Percentiles rank a stretch among this genome's conserved stretches.
Evolutionary conservation across 2,113 vertebrate genomes (phyloP).

Genomic region (Arvicanthis niloticus): DNA sequence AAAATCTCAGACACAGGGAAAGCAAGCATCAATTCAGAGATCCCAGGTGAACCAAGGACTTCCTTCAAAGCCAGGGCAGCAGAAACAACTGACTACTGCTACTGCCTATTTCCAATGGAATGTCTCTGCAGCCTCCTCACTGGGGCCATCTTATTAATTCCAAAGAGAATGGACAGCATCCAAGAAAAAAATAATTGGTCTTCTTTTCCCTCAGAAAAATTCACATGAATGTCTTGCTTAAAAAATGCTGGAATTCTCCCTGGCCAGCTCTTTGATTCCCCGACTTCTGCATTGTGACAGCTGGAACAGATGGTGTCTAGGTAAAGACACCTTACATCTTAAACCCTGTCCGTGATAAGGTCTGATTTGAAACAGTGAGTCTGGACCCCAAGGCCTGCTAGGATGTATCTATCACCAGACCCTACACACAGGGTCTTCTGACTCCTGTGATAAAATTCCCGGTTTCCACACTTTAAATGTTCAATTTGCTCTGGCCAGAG

Average conservation of each 20-base stretch:
- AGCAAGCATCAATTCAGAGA: neutral
- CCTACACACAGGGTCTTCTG: constrained; percentile 78
- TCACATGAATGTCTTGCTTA: constrained; percentile 34
- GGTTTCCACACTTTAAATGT: constrained; percentile 50
- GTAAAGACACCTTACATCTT: constrained; percentile 78
- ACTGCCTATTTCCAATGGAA: constrained; percentile 19
- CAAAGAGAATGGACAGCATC: constrained; percentile 42
- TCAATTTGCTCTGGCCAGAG: constrained; percentile 48
- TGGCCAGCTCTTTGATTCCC: neutral
- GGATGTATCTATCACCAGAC: constrained; percentile 74
- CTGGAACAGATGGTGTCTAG: constrained; percentile 78
- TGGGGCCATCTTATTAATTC: constrained; percentile 51
- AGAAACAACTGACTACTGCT: constrained; percentile 39
- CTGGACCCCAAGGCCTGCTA: constrained; percentile 75
- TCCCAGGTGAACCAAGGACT: constrained; percentile 2
- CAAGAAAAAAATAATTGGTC: constrained; percentile 57
- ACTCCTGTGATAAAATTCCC: constrained; percentile 31
- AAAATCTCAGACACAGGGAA: neutral
- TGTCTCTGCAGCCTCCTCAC: constrained; percentile 25
- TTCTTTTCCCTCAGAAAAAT: constrained; percentile 68
- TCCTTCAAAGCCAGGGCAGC: constrained; percentile 7
- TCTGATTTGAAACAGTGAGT: constrained; percentile 73
- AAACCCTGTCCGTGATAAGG: constrained; percentile 56
- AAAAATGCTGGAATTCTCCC: constrained; percentile 51
- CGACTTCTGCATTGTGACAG: constrained; percentile 69